phyloP scores from a whole-genome alignment of 2,797 vertebrate species.

The Hippocampus kuda region DNA sequence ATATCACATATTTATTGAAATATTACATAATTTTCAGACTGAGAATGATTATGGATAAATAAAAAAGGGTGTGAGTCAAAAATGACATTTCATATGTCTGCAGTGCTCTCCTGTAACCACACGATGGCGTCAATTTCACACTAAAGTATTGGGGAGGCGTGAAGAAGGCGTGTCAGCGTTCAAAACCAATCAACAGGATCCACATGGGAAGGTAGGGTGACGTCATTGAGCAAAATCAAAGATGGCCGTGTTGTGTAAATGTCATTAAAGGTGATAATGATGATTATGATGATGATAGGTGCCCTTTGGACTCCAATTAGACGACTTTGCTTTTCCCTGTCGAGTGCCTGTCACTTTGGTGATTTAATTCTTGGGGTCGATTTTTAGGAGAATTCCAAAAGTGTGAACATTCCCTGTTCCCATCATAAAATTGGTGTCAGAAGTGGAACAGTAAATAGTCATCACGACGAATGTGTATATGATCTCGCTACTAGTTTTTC shows the following conservation, averaged over 20 bases:
- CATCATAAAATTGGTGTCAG: not conserved
- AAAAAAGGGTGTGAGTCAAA: not conserved
- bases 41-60: not conserved
- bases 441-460: not conserved
- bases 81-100: not conserved
- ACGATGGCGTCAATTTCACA: slow-evolving; percentile 24
- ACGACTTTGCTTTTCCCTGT: not conserved
- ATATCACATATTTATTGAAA: not conserved
- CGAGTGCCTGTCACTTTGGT: not conserved
- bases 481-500: too few species aligned
- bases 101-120: slow-evolving; percentile 14
- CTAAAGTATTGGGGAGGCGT: not conserved
- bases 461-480: too few species aligned
- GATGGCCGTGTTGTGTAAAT: not conserved
- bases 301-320: not conserved
- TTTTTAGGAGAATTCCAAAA: too few species aligned
- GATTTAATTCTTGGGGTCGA: too few species aligned
- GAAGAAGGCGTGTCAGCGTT: too few species aligned
- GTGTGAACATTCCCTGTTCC: too few species aligned
- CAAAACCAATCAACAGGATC: too few species aligned
- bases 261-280: not conserved
- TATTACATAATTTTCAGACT: not conserved
- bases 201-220: slow-evolving; percentile 9
- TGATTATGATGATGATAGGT: not conserved
- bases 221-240: slow-evolving; percentile 10